Evolutionary conservation across 2,113 vertebrate species (phyloP).

Genomic region (Spilogale gracilis): DNA sequence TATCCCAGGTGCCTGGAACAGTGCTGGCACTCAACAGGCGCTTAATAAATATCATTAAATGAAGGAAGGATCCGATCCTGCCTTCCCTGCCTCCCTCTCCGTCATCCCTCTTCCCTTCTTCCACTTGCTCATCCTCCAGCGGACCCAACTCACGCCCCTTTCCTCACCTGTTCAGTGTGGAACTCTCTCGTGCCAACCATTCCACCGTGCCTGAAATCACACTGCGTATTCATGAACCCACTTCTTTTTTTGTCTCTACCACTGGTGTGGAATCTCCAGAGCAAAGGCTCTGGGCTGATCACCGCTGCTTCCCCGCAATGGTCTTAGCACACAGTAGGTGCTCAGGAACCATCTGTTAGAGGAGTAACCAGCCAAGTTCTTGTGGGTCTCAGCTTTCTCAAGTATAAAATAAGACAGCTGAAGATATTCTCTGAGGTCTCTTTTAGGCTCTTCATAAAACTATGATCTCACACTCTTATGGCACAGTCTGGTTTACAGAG

Average conservation of each 20-base stretch:
- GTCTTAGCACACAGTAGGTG: not conserved
- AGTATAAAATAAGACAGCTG: not conserved
- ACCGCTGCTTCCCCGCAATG: not conserved
- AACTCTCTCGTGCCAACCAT: not conserved
- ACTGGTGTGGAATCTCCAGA: not conserved
- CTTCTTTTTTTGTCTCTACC: not conserved
- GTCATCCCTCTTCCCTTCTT: not conserved
- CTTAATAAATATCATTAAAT: not conserved
- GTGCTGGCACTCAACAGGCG: not conserved
- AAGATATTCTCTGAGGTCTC: not conserved
- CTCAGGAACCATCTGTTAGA: not conserved
- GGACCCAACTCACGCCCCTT: not conserved
- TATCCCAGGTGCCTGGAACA: not conserved
- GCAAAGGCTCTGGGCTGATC: not conserved
- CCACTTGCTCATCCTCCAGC: not conserved
- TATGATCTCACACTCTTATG: not conserved
- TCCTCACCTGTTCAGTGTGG: not conserved
- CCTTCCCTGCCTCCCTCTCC: not conserved
- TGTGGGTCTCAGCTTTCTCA: not conserved
- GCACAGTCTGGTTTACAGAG: not conserved
- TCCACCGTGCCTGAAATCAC: not conserved
- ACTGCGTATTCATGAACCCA: not conserved
- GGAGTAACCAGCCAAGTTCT: not conserved
- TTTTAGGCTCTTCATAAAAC: not conserved
- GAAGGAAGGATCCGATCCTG: not conserved